Evolutionary conservation across 2,797 vertebrate species (phyloP).

Genomic region (Notamacropus eugenii): DNA sequence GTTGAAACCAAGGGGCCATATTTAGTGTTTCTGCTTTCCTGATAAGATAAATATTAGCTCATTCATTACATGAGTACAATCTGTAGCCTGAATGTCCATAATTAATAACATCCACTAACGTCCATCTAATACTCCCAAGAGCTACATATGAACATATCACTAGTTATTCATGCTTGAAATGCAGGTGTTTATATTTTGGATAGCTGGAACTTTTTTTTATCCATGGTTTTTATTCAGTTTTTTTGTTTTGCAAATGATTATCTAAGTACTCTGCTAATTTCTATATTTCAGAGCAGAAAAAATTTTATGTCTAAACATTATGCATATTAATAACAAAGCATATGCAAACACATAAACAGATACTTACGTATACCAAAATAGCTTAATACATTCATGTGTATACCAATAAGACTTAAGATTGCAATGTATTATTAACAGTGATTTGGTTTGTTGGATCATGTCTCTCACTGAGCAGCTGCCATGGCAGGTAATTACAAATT

Average conservation of each 20-base stretch:
- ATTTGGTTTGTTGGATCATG: background rate
- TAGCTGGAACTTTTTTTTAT: slow-evolving; percentile 6
- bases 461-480: slow-evolving; percentile 1
- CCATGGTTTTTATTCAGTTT: background rate
- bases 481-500: slow-evolving; percentile 40
- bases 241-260: background rate
- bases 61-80: slow-evolving; percentile 1
- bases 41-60: background rate
- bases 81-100: background rate
- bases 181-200: background rate
- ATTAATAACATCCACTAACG: background rate
- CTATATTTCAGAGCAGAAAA: background rate
- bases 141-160: background rate
- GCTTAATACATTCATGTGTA: background rate
- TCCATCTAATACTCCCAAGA: background rate
- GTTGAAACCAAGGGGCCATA: background rate
- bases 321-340: slow-evolving; percentile 1
- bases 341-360: background rate
- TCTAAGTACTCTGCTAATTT: background rate
- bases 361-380: slow-evolving; percentile 5
- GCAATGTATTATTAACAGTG: background rate
- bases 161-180: background rate
- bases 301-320: background rate
- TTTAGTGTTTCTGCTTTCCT: slow-evolving; percentile 20
- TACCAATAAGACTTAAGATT: background rate